These are phyloP conservation scores for Gadus macrocephalus DNA, from an alignment of 2,113 vertebrate genomes.

Conservation along the genomic window DNA sequence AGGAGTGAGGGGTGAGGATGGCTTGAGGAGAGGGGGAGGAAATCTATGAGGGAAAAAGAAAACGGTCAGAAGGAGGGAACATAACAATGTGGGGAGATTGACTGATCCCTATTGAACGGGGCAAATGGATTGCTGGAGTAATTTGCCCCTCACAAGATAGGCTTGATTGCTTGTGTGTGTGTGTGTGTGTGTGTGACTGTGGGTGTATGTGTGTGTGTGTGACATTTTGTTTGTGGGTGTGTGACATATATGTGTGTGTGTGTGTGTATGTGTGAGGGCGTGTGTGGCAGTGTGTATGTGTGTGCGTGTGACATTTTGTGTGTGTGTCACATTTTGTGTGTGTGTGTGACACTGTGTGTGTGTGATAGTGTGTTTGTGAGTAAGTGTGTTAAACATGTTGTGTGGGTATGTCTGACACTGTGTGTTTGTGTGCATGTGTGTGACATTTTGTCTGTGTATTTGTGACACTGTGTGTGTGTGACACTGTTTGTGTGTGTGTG, in stretches of 20 bases:
- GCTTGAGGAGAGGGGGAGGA: slow-evolving; percentile 31
- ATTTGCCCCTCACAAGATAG: slow-evolving; percentile 28
- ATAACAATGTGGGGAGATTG: slow-evolving; percentile 42
- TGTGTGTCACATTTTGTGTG: background rate
- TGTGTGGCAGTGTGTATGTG: slow-evolving; percentile 12
- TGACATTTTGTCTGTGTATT: background rate
- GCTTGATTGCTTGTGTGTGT: slow-evolving; percentile 17
- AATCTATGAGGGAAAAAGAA: slow-evolving; percentile 42
- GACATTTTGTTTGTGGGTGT: background rate
- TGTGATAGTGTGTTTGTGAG: background rate
- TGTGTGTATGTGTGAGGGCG: background rate
- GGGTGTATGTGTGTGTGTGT: background rate
- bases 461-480: background rate
- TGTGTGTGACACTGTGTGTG: too few species aligned
- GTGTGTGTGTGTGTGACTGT: background rate
- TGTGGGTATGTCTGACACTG: background rate
- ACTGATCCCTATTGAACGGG: slow-evolving; percentile 49
- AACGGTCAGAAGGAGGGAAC: slow-evolving; percentile 33
- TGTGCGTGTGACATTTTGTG: background rate
- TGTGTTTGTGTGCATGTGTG: background rate
- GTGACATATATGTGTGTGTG: background rate
- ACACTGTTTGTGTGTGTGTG: background rate
- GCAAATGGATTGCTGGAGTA: slow-evolving; percentile 33
- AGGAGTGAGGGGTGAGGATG: background rate
- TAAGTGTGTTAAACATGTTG: background rate